Conservation (phyloP, 2,888 invertebrate genomes). For the Tenthredo distinguenda region DNA sequence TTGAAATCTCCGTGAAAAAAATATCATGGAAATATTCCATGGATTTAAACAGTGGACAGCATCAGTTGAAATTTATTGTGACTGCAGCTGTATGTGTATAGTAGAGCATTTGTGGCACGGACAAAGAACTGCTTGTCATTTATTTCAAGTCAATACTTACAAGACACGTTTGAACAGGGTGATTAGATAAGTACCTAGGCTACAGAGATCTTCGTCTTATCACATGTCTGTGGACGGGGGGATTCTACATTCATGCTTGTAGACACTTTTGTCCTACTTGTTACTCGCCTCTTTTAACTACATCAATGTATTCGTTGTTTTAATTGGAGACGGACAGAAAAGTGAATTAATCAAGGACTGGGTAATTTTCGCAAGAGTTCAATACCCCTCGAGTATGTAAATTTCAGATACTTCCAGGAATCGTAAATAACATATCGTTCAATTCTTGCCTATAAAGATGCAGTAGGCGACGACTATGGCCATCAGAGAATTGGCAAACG, state of each 20-base stretch:
- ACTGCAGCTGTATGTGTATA: background rate
- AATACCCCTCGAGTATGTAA: background rate
- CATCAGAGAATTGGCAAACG: constrained; percentile 75
- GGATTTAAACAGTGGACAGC: background rate
- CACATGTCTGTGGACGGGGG: background rate
- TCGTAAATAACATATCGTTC: background rate
- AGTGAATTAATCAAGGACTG: background rate
- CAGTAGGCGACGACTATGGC: constrained; percentile 76
- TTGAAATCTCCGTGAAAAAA: background rate
- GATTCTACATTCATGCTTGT: background rate
- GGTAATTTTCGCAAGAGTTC: background rate
- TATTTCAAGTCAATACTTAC: constrained; percentile 16
- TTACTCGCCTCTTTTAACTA: background rate
- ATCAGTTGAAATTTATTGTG: background rate
- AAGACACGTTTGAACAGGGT: background rate
- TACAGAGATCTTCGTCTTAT: background rate
- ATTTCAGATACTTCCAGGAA: background rate
- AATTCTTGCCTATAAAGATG: constrained; percentile 66
- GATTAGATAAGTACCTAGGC: constrained; percentile 27
- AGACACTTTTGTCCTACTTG: background rate
- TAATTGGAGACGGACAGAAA: background rate
- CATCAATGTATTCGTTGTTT: background rate
- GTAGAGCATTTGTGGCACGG: background rate
- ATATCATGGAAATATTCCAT: background rate
- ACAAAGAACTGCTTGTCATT: background rate